Base-by-base conservation (phyloP, 2,888 invertebrate genomes). In the Acanthococcus lagerstroemiae region DNA sequence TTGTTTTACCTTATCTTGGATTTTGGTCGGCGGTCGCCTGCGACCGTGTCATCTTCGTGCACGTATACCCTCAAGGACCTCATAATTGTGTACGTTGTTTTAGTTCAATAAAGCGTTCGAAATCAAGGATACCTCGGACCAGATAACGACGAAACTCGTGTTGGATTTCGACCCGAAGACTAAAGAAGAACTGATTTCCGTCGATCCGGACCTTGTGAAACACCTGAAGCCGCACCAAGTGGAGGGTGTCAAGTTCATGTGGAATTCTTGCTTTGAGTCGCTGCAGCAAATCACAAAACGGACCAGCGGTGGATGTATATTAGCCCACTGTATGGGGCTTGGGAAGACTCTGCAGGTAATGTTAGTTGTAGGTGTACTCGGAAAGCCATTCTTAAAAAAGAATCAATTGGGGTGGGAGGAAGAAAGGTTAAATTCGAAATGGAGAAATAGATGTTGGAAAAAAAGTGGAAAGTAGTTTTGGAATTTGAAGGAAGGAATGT, bases 261-360 rank as follows among this genome's bases (percentile, higher is more conserved):
- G 87, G 86, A 87, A 91, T 74, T 85, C 86, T 68, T 87, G 88
- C 72, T 87, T 88, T 75, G 93, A 93, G 75, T 84, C 84, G 58
- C 75, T 89, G 19, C 75, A 80, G 27, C 78, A 78, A 0, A 76
- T 77, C 65, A 89, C 90, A 54, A 75, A 79, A 25, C 21, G n/a
- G 15, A 78, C 77, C 0, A 76, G 77, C 67, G 90, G 90, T 50
- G 93, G 93, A 48, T 90, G 91, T 75, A 92, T 95, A 74, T 80
- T 95, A 61, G 95, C 95, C 9, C 95, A 95, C 80, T 94, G 94
- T 75, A 95, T 95, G 95, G 95, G 95, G 45, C 83, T 95, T 7
- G 95, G 95, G 45, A 95, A 95, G 80, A 93, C 94, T 1, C 80
- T 94, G 67, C 93, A 94, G 77, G 88, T 86, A 73, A 73, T 37